Evolutionary conservation across 2,888 invertebrate species (phyloP).

Genomic region (Strigamia transsilvanica): DNA sequence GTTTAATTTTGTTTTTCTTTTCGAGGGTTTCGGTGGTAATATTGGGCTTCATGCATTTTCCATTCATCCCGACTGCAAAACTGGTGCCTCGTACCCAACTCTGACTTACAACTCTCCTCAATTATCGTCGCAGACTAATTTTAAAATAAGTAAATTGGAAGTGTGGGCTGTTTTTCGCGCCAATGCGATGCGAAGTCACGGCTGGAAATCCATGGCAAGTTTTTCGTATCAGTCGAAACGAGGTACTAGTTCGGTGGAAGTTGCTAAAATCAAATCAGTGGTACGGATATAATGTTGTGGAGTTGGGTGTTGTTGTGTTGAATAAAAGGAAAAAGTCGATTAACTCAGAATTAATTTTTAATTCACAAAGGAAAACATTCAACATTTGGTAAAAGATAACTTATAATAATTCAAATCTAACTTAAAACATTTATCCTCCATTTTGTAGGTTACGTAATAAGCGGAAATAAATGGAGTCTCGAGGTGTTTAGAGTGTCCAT

Average conservation of each 20-base stretch:
- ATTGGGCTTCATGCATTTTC: background rate
- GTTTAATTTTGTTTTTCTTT: background rate
- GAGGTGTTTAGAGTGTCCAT: conserved; percentile 35
- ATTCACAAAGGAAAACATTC: conserved; percentile 45
- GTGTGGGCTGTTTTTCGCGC: conserved; percentile 2
- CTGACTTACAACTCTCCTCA: background rate
- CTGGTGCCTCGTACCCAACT: background rate
- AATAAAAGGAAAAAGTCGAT: background rate
- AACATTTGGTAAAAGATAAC: conserved; percentile 39
- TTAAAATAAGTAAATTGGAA: background rate
- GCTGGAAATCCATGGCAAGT: background rate
- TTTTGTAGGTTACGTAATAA: conserved; percentile 10
- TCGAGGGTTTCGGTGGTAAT: background rate
- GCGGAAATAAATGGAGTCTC: conserved; percentile 3
- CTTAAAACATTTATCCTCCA: conserved; percentile 31
- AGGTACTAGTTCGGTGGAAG: background rate
- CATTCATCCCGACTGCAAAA: background rate
- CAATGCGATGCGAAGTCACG: background rate
- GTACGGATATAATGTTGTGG: background rate
- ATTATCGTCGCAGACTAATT: background rate
- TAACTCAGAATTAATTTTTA: conserved; percentile 41
- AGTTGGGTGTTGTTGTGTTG: background rate
- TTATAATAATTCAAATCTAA: conserved; percentile 9
- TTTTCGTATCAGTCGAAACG: too few species aligned
- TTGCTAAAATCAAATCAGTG: background rate